Evolutionary conservation across 2,888 invertebrate genomes (phyloP).

Genomic region (Stenichneumon culpator): DNA sequence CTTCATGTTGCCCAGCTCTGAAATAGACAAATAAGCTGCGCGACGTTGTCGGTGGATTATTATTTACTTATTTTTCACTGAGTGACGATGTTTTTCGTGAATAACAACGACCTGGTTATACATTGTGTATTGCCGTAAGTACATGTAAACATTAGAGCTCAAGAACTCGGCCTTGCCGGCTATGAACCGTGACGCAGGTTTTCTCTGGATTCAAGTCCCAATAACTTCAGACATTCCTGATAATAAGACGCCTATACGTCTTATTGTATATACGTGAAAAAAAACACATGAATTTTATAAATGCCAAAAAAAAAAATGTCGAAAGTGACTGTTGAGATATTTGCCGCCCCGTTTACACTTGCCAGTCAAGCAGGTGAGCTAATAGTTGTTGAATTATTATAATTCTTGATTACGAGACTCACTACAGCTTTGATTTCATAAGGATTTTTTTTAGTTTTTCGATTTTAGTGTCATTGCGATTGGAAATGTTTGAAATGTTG

Average conservation of each 20-base stretch:
- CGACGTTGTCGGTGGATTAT: too few species aligned
- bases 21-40: too few species aligned
- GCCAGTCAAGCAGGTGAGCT: conserved; percentile 3
- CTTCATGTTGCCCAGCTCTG: too few species aligned
- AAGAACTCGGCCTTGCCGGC: neutral
- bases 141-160: too few species aligned
- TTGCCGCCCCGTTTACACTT: neutral
- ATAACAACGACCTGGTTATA: too few species aligned
- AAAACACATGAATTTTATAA: neutral
- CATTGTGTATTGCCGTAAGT: too few species aligned
- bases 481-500: too few species aligned
- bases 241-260: neutral
- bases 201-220: too few species aligned
- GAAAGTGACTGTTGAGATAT: conserved; percentile 13
- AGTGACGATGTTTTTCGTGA: too few species aligned
- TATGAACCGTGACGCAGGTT: neutral
- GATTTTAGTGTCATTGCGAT: neutral
- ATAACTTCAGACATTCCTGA: neutral
- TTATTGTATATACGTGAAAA: too few species aligned
- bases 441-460: neutral
- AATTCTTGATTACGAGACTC: conserved; percentile 1
- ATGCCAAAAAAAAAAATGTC: neutral
- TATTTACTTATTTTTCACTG: too few species aligned
- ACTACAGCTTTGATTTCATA: neutral
- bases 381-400: conserved; percentile 8